phyloP scores from a whole-genome alignment of 2,113 vertebrate species.

The Anhinga anhinga region DNA sequence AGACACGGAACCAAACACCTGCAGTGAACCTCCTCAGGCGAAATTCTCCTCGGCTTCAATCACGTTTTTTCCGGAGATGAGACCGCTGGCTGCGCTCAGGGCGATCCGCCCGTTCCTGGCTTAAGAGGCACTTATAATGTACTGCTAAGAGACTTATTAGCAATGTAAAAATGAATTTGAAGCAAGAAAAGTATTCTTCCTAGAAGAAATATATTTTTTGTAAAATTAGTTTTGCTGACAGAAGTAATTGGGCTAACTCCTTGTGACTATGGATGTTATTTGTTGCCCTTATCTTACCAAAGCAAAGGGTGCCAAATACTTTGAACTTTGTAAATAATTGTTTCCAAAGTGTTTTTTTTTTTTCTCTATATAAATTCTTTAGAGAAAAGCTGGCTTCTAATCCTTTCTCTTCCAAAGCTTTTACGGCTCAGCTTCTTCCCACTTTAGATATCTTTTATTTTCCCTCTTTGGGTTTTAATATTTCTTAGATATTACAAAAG shows the following conservation, averaged over 20 bases:
- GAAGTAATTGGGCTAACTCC: neutral
- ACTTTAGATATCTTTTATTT: neutral
- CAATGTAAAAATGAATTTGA: slow-evolving; percentile 28
- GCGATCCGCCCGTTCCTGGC: neutral
- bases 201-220: neutral
- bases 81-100: slow-evolving; percentile 6
- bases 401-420: neutral
- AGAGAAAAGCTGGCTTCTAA: neutral
- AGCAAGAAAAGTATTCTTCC: neutral
- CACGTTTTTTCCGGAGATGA: neutral
- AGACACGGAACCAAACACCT: neutral
- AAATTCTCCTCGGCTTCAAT: slow-evolving; percentile 15
- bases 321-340: slow-evolving; percentile 23
- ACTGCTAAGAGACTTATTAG: slow-evolving; percentile 45
- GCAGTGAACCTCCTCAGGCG: neutral
- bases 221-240: slow-evolving; percentile 22
- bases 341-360: neutral
- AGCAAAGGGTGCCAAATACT: neutral
- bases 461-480: neutral
- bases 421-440: neutral
- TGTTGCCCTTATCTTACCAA: neutral
- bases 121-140: slow-evolving; percentile 28
- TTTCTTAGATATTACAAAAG: neutral
- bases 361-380: neutral
- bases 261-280: neutral